Conservation (phyloP, 2,888 invertebrate species). For the Phytoseiulus persimilis region DNA sequence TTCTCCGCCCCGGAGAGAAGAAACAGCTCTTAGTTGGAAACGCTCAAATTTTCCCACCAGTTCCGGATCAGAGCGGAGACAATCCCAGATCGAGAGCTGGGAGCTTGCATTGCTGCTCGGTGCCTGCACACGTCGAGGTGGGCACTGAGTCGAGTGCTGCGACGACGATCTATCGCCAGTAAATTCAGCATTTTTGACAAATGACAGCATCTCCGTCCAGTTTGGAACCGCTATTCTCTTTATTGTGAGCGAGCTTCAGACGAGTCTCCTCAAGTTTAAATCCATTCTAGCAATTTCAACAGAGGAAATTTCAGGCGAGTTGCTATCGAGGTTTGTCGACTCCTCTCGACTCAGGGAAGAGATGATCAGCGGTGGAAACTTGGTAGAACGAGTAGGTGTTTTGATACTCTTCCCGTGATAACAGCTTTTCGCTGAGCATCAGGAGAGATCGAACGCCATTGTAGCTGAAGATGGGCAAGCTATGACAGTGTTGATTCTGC, state of each 20-base stretch:
- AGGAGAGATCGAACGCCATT: no score
- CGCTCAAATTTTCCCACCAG: neutral
- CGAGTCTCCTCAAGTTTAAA: no score
- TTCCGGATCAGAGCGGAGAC: neutral
- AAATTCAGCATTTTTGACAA: neutral
- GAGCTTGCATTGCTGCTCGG: neutral
- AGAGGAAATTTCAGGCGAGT: no score
- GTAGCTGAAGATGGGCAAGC: no score
- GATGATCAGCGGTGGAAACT: no score
- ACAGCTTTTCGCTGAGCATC: no score
- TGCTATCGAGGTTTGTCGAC: no score
- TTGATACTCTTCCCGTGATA: no score
- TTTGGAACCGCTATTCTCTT: neutral
- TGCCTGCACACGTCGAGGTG: neutral
- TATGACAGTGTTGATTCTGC: no score
- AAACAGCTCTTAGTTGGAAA: neutral
- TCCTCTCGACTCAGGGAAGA: no score
- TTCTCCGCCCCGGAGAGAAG: neutral
- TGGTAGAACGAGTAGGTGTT: no score
- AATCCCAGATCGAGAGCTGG: neutral
- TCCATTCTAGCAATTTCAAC: no score
- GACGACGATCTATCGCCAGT: neutral
- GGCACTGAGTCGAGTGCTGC: neutral
- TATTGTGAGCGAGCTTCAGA: neutral
- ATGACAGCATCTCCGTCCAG: neutral